Evolutionary conservation across 1,140 invertebrate genomes (phyloP).

Genomic region (Trachymyrmex septentrionalis): DNA sequence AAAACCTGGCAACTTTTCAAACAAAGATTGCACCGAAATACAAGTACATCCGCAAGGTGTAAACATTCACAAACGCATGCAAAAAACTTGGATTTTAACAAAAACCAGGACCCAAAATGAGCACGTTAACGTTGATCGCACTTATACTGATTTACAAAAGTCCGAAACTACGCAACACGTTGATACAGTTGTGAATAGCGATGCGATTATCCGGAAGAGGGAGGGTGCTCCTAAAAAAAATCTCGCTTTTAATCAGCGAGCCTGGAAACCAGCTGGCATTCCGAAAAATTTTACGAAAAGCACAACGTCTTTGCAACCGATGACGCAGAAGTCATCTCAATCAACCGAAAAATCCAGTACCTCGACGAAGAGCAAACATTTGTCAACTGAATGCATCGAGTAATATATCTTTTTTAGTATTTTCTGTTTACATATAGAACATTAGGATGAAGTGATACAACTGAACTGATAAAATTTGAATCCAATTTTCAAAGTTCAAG

Average conservation of each 20-base stretch:
- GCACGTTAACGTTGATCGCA: neutral
- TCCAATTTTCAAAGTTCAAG: too few relatives aligned
- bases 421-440: neutral
- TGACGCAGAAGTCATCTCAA: constrained; percentile 6
- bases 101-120: neutral
- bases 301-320: neutral
- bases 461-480: too few relatives aligned
- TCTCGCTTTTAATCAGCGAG: neutral
- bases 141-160: neutral
- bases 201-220: neutral
- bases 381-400: constrained; percentile 3
- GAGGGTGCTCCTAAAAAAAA: neutral
- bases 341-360: neutral
- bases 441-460: neutral
- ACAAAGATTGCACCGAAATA: neutral
- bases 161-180: neutral
- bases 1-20: neutral
- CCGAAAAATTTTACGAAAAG: neutral
- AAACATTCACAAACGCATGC: neutral
- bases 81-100: neutral
- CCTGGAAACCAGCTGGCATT: constrained; percentile 4
- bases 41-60: neutral
- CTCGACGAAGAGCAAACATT: neutral
- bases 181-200: neutral
- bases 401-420: constrained; percentile 28